Base-by-base conservation (phyloP, 1,140 invertebrate species). In the Heliconius melpomene region DNA sequence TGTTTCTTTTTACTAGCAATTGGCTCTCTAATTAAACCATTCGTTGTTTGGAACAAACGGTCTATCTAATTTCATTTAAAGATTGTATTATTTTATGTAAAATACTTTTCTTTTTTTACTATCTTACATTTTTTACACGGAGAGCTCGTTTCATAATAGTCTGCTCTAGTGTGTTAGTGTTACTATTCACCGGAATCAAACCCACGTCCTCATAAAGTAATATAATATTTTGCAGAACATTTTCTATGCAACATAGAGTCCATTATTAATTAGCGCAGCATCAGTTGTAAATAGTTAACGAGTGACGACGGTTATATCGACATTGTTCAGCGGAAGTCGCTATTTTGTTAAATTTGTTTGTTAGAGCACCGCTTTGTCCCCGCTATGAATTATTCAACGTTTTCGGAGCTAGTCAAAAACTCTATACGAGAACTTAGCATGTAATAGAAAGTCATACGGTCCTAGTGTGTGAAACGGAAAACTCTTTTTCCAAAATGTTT, bases 291-390 rank as follows among this genome's bases (percentile, higher is more conserved):
- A 70, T 72, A 72, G 71, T 40, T 72, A 36, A 72, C 29, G n/a
- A 50, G 75, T 11, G 1, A 52, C 18, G 75, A 77, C 32, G 75
- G 54, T 70, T 77, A 77, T 71, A 77, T 66, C 46, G 60, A 50
- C 75, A 76, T 66, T 23, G 74, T 76, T 52, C 66, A 60, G 29
- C n/a, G 75, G 38, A 77, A 77, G 60, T 77, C 75, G 71, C 60
- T 71, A 77, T 77, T 77, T 77, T 70, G 60, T 77, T 77, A 66
- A 54, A 66, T 70, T 77, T 77, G 60, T 77, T 77, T 77, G 75
- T 54, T 38, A 23, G 60, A 70, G 75, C 75, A 70, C 46, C 75
- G 57, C 75, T 77, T 77, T 71, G 75, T 77, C 60, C 57, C 36
- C 38, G 11, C 60, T 38, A 60, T 77, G 75, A 77, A 77, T 77